These are phyloP conservation scores for Furcifer pardalis DNA, from an alignment of 2,797 vertebrate species.

Conservation along the genomic window DNA sequence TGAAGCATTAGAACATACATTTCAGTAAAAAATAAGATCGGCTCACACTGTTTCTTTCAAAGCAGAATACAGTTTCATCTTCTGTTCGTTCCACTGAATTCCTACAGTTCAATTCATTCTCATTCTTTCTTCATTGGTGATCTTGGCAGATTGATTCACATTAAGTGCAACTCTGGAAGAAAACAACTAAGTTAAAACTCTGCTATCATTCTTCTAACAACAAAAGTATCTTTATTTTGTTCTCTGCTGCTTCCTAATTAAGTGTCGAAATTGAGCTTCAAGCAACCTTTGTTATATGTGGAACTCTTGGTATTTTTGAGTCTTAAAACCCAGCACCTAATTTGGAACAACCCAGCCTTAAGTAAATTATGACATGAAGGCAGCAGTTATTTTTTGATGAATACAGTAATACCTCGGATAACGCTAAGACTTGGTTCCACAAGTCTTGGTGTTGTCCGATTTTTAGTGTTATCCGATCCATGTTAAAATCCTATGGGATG, in stretches of 20 bases:
- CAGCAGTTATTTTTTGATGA: not conserved
- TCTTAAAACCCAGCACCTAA: not conserved
- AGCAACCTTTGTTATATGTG: not conserved
- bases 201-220: not conserved
- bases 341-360: not conserved
- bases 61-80: conserved; percentile 51
- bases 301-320: not conserved
- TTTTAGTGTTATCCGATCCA: too few species aligned
- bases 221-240: conserved; percentile 9
- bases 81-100: conserved; percentile 41
- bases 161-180: conserved; percentile 26
- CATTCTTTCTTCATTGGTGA: not conserved
- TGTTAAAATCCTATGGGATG: too few species aligned
- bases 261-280: not conserved
- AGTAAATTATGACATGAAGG: not conserved
- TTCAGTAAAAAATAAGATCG: conserved; percentile 43
- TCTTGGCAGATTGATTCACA: conserved; percentile 34
- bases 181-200: conserved; percentile 15
- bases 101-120: conserved; percentile 18
- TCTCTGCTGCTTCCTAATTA: not conserved
- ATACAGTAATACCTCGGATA: too few species aligned
- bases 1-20: conserved; percentile 32
- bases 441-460: too few species aligned
- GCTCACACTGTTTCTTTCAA: conserved; percentile 42
- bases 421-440: too few species aligned